These are phyloP conservation scores for Thymelicus acteon DNA, from an alignment of 2,888 invertebrate species.

Conservation along the genomic window DNA sequence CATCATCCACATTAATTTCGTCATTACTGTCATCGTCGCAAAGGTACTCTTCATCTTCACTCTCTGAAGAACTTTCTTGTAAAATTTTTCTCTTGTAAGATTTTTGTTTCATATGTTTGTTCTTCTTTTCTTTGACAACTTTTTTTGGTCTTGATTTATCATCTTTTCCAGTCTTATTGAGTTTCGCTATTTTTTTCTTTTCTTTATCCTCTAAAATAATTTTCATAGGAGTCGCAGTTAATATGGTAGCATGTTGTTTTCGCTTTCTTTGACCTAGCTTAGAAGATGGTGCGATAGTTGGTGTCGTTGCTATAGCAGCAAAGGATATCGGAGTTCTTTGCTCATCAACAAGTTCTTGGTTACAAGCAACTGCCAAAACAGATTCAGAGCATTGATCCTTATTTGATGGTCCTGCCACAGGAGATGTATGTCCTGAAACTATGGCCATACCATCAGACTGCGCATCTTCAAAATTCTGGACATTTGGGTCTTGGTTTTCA, in stretches of 20 bases:
- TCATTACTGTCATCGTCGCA: constrained; percentile 43
- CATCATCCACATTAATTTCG: constrained; percentile 37
- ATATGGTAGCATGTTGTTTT: constrained; percentile 44
- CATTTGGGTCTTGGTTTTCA: constrained; percentile 23
- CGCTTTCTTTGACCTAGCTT: constrained; percentile 39
- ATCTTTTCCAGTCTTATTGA: constrained; percentile 40
- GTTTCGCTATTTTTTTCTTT: constrained; percentile 43
- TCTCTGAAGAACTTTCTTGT: constrained; percentile 7
- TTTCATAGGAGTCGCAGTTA: constrained; percentile 12
- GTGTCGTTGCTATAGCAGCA: constrained; percentile 14
- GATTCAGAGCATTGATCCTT: constrained; percentile 35
- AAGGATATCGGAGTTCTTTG: constrained; percentile 45
- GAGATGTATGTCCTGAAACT: constrained; percentile 39
- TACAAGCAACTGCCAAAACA: no score
- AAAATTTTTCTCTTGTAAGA: constrained; percentile 43
- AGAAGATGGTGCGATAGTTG: constrained; percentile 39
- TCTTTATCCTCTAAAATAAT: constrained; percentile 40
- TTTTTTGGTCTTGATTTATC: constrained; percentile 43
- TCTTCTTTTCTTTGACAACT: constrained; percentile 41
- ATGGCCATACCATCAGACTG: constrained; percentile 35
- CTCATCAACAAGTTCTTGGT: no score
- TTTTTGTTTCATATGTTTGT: no score
- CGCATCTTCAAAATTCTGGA: not conserved
- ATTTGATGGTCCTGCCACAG: constrained; percentile 43
- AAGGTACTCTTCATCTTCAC: not conserved